A percentile compares a stretch with the other conserved stretches of the same genome.
Evolutionary conservation across 1,140 invertebrate species (phyloP).

Genomic region (Cotesia chilonis): DNA sequence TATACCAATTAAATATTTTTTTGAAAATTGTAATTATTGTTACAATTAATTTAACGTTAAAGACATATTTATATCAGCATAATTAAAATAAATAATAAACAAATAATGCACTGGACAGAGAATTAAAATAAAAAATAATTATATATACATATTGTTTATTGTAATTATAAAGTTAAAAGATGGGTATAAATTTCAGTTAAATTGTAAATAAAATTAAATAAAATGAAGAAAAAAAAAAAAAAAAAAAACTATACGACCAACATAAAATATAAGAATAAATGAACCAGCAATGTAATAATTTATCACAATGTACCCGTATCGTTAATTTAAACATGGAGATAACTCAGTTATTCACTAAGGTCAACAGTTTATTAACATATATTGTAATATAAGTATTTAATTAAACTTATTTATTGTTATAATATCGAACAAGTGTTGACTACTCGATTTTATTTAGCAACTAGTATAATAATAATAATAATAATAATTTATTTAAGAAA

Average conservation of each 20-base stretch:
- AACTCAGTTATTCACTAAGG: slow-evolving; percentile 8
- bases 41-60: too few species aligned
- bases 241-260: neutral
- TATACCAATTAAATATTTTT: too few species aligned
- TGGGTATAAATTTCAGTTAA: slow-evolving; percentile 3
- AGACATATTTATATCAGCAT: slow-evolving; percentile 12
- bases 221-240: too few species aligned
- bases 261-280: too few species aligned
- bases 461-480: too few species aligned
- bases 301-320: too few species aligned
- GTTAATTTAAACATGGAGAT: slow-evolving; percentile 7
- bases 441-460: too few species aligned
- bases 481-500: too few species aligned
- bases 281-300: too few species aligned
- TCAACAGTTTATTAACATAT: slow-evolving; percentile 7
- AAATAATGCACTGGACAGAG: slow-evolving; percentile 16
- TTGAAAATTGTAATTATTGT: too few species aligned
- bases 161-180: slow-evolving; percentile 18
- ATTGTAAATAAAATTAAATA: neutral
- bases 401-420: too few species aligned
- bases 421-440: too few species aligned
- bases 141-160: slow-evolving; percentile 12
- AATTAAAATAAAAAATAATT: slow-evolving; percentile 21
- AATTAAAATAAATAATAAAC: slow-evolving; percentile 7
- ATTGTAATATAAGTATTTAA: neutral